Conservation (phyloP, 2,888 invertebrate genomes). For the Pollenia griseotomentosa region DNA sequence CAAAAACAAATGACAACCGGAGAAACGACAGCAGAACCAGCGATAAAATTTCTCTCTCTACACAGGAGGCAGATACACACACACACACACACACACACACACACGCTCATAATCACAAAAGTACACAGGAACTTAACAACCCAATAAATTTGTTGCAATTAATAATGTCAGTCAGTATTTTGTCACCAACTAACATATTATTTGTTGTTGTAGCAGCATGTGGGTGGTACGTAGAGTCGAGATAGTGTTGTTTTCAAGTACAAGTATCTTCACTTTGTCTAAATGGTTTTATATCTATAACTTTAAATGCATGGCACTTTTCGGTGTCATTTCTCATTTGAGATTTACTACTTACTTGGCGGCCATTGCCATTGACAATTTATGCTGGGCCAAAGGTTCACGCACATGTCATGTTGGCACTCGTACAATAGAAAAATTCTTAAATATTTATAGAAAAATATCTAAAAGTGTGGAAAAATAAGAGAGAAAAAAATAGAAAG, state of each 20-base stretch:
- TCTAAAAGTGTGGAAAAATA: constrained; percentile 14
- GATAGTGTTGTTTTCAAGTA: background rate
- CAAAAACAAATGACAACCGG: background rate
- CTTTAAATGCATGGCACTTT: constrained; percentile 33
- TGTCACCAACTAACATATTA: constrained; percentile 65
- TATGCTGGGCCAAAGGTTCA: constrained; percentile 15
- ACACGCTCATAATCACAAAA: background rate
- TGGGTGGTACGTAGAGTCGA: background rate
- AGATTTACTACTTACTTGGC: constrained; percentile 53
- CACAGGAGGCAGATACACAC: constrained; percentile 3
- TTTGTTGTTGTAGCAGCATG: constrained; percentile 48
- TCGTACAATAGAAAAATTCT: background rate
- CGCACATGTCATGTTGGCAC: constrained; percentile 8
- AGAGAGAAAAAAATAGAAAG: background rate
- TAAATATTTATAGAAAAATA: constrained; percentile 3
- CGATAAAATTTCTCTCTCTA: constrained; percentile 21
- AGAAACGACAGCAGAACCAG: constrained; percentile 20
- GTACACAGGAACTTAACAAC: constrained; percentile 60
- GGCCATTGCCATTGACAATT: constrained; percentile 28
- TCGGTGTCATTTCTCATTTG: constrained; percentile 53
- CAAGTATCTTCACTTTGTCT: constrained; percentile 32
- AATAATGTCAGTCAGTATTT: constrained; percentile 71
- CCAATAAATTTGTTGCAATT: constrained; percentile 71
- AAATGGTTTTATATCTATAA: constrained; percentile 16
- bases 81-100: background rate